Conservation (phyloP, 2,113 vertebrate genomes). For the Tetrao urogallus region DNA sequence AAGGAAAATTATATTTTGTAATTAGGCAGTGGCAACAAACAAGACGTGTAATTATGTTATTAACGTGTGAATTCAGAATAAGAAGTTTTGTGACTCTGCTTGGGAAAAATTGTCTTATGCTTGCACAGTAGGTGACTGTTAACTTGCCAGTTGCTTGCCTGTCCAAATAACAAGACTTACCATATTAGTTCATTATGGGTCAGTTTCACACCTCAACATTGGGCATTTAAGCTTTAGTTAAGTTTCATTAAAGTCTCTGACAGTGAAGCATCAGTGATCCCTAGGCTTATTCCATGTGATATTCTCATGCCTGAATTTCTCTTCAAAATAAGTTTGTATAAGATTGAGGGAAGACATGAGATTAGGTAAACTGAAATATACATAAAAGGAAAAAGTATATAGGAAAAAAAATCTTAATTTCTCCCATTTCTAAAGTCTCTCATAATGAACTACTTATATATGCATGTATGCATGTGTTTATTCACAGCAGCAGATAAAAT, state of each 20-base stretch:
- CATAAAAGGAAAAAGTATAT: neutral
- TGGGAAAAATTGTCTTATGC: neutral
- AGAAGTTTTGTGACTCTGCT: conserved; percentile 33
- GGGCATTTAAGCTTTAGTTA: neutral
- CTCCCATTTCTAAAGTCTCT: neutral
- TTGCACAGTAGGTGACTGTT: conserved; percentile 57
- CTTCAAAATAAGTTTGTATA: neutral
- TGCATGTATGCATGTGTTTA: neutral
- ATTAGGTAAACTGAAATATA: neutral
- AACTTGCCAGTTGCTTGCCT: conserved; percentile 41
- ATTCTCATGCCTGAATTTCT: neutral
- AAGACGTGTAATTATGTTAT: conserved; percentile 20
- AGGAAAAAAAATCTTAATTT: neutral
- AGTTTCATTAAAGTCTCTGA: neutral
- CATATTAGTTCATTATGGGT: conserved; percentile 3
- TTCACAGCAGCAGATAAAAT: neutral
- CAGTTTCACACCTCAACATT: neutral
- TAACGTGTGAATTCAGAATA: conserved; percentile 60
- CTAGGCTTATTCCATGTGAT: neutral
- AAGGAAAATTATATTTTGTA: conserved; percentile 41
- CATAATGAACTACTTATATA: neutral
- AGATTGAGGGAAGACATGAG: neutral
- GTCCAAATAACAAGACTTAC: neutral
- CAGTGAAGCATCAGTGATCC: neutral
- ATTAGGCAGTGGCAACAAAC: conserved; percentile 28